Base-by-base conservation (phyloP, 1,140 invertebrate genomes). In the Euglossa dilemma region DNA sequence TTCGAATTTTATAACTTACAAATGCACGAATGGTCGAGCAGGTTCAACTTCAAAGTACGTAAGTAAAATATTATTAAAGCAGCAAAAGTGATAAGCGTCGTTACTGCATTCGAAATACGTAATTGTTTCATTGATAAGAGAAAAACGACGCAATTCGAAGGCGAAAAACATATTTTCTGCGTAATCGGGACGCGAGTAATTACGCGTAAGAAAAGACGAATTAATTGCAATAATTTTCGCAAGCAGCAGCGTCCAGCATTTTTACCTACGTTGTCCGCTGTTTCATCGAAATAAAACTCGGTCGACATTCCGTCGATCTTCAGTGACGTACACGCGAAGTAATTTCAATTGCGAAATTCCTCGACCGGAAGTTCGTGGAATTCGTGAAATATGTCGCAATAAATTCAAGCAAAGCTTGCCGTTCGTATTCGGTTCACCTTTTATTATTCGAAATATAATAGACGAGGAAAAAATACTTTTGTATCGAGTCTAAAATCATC, bases 281-380 rank as follows among this genome's bases (percentile, higher is more conserved):
- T 72, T 72, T 72, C 20, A 14, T 12, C 11, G 5, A 3, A 20
- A 20, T 5, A 18, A 47, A 61, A 47, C 50, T 61, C 73, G 9
- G 8, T 25, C 12, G 57, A 56, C 18, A 16, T 75, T 75, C 63
- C 73, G 73, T 61, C 73, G 6, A 50, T 75, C 61, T 50, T 28
- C 45, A 50, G 25, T 75, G 57, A 75, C 56, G 73, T 11, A 23
- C 25, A 47, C 56, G 7, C 7, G 73, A 43, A 75, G 25, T 45
- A 23, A 75, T 75, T 75, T 61, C 57, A 75, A 75, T 75, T 36
- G 73, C 50, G 73, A 75, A 75, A 75, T 75, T 75, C 57, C 45
- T 25, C 16, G 57, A 6, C 50, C n/a, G n/a, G 11, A 61, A 61
- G 45, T 8, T 6, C 2, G 36, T 28, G 73, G 57, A 63, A 75